Percentiles rank a stretch among this genome's conserved stretches.
Evolutionary conservation across 2,113 vertebrate genomes (phyloP).

Genomic region (Junco hyemalis): DNA sequence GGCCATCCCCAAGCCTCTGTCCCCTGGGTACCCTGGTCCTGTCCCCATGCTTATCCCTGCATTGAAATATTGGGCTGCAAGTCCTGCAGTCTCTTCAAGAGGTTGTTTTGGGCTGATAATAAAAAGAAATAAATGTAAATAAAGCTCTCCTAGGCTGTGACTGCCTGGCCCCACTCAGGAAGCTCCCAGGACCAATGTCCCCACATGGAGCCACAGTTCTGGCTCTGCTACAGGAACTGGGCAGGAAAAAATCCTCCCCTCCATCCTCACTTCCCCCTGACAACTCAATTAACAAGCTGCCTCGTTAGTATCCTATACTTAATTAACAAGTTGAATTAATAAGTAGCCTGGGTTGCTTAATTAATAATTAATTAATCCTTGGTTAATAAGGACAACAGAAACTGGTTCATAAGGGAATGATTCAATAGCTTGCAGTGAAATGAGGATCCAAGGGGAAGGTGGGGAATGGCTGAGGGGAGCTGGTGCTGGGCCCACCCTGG

Average conservation of each 20-base stretch:
- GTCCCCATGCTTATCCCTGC: background rate
- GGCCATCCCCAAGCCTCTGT: background rate
- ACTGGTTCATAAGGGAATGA: background rate
- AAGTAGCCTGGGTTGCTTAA: background rate
- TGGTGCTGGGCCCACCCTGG: background rate
- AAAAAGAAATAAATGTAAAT: background rate
- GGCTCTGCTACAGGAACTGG: background rate
- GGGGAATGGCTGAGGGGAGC: background rate
- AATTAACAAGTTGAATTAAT: conserved; percentile 34
- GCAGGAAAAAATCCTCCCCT: background rate
- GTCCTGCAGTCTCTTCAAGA: background rate
- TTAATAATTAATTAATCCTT: conserved; percentile 51
- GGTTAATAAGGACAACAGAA: conserved; percentile 43
- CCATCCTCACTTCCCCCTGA: background rate
- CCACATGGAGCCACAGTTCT: rapidly evolving
- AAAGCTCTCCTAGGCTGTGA: background rate
- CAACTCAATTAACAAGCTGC: conserved; percentile 24
- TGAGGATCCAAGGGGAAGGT: background rate
- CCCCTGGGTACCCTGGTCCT: rapidly evolving
- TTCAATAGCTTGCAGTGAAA: background rate
- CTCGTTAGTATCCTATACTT: conserved; percentile 17
- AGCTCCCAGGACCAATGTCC: rapidly evolving
- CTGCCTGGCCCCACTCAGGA: background rate
- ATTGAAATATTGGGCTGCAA: rapidly evolving
- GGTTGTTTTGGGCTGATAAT: background rate